These are phyloP conservation scores for Mastomys natalensis DNA, from an alignment of 2,113 vertebrate species.

Conservation along the genomic window DNA sequence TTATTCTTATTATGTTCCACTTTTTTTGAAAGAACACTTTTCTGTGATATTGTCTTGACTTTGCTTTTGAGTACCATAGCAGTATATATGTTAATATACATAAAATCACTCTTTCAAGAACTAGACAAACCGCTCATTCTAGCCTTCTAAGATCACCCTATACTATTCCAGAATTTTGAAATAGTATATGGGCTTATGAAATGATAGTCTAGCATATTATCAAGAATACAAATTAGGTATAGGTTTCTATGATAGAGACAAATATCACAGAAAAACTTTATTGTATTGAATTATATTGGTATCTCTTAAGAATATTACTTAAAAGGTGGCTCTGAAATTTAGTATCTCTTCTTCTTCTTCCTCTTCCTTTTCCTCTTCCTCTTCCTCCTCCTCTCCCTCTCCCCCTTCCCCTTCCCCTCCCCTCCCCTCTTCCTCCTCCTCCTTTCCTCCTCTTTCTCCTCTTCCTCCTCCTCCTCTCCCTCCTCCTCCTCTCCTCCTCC, in stretches of 20 bases:
- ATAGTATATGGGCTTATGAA: background rate
- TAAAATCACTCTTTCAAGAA: constrained; percentile 56
- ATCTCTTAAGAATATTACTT: background rate
- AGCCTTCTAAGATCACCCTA: background rate
- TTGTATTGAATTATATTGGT: background rate
- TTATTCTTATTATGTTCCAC: background rate
- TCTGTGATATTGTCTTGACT: background rate
- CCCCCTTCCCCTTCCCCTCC: too few relatives aligned
- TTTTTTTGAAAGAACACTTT: constrained; percentile 28
- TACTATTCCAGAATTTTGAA: constrained; percentile 45
- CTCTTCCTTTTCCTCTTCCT: too few relatives aligned
- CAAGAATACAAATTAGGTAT: background rate
- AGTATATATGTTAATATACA: constrained; percentile 16
- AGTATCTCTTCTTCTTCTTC: background rate
- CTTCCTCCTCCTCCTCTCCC: too few relatives aligned
- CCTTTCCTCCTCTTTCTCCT: too few relatives aligned
- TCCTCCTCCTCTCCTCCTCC: too few relatives aligned
- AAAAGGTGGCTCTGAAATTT: background rate
- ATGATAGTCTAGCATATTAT: background rate
- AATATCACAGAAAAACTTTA: constrained; percentile 1
- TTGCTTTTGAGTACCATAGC: constrained; percentile 20
- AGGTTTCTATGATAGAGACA: background rate
- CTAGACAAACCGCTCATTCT: background rate
- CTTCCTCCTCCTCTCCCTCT: too few relatives aligned
- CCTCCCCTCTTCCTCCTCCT: rapidly evolving